These are phyloP conservation scores for Labia minor DNA, from an alignment of 2,888 invertebrate species.

Conservation along the genomic window DNA sequence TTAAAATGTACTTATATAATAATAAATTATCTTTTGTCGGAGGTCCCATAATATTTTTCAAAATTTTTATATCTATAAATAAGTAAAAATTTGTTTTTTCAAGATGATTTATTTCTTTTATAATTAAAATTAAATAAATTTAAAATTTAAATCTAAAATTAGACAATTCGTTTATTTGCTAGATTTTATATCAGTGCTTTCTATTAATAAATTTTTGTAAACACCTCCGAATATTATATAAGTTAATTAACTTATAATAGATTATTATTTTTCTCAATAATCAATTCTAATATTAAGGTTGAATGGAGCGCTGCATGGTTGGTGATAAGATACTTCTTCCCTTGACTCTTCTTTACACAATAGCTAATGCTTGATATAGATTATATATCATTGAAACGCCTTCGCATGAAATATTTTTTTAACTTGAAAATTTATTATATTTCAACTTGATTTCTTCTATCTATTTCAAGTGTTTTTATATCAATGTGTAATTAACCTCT, in stretches of 20 bases:
- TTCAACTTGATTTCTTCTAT: no score
- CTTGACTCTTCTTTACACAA: background rate
- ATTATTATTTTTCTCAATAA: no score
- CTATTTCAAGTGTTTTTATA: no score
- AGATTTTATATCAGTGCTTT: background rate
- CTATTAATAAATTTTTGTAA: no score
- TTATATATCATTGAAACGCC: background rate
- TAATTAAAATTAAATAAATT: constrained; percentile 20
- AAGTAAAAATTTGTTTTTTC: constrained; percentile 29
- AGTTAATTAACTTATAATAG: no score
- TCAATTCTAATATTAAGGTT: background rate
- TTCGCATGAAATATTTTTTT: background rate
- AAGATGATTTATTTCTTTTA: constrained; percentile 3
- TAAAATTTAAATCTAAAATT: constrained; percentile 24
- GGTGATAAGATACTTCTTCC: background rate
- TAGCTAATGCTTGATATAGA: background rate
- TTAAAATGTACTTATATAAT: background rate
- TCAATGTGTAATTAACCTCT: no score
- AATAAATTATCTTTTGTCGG: background rate
- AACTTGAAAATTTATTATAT: no score
- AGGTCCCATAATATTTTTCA: background rate
- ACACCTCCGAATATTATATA: no score
- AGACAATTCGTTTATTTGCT: constrained; percentile 1
- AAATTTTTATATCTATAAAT: no score
- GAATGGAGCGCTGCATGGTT: background rate